Conservation (phyloP, 2,888 invertebrate genomes). For the Noctua fimbriata region DNA sequence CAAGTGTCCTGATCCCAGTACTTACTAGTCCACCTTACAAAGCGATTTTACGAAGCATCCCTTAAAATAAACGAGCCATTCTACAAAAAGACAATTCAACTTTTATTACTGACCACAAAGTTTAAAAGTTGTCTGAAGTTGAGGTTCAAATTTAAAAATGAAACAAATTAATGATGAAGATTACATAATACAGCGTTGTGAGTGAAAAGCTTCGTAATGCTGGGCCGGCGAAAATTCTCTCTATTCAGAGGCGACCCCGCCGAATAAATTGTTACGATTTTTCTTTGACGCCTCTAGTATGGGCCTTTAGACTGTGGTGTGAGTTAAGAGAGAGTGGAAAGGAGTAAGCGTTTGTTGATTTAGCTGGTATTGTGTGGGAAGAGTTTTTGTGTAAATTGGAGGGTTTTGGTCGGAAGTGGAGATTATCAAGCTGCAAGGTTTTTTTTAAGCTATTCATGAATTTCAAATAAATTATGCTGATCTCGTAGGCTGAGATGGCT, state of each 20-base stretch:
- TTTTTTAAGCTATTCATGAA: background rate
- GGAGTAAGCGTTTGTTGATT: slow-evolving; percentile 19
- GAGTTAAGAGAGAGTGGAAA: slow-evolving; percentile 52
- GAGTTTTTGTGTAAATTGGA: background rate
- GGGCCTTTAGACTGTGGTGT: slow-evolving; percentile 74
- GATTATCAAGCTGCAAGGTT: background rate
- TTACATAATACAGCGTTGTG: slow-evolving; percentile 75
- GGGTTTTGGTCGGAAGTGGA: background rate
- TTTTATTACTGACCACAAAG: slow-evolving; percentile 60
- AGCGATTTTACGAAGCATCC: slow-evolving; percentile 5
- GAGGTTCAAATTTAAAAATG: slow-evolving; percentile 67
- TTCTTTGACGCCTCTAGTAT: slow-evolving; percentile 87
- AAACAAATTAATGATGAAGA: slow-evolving; percentile 75
- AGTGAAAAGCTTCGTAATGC: slow-evolving; percentile 77
- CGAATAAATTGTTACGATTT: slow-evolving; percentile 88
- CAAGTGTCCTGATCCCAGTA: background rate
- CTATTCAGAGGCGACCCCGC: slow-evolving; percentile 79
- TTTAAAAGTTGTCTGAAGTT: slow-evolving; percentile 60
- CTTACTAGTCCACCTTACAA: background rate
- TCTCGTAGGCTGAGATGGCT: background rate
- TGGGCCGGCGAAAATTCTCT: slow-evolving; percentile 80
- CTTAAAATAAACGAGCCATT: slow-evolving; percentile 43
- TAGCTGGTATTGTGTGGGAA: background rate
- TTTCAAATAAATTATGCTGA: background rate
- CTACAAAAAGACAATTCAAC: slow-evolving; percentile 41